A percentile compares a stretch with the other conserved stretches of the same genome.
Conservation (phyloP, 2,888 invertebrate species). For the Stenichneumon culpator region DNA sequence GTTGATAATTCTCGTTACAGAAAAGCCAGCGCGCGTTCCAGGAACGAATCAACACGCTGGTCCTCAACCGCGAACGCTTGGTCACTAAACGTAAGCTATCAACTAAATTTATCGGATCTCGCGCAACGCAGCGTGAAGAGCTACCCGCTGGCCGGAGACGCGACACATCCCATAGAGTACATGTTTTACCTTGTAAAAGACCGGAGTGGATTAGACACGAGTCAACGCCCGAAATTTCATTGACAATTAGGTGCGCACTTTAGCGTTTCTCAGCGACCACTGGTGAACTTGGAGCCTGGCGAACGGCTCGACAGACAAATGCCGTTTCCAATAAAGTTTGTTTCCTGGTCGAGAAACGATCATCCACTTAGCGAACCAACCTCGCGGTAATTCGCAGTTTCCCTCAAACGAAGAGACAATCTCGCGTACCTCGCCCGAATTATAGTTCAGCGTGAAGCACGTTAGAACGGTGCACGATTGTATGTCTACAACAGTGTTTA, state of each 20-base stretch:
- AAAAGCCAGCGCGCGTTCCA: not conserved
- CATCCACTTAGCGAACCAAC: not conserved
- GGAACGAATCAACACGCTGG: not conserved
- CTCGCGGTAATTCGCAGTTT: not conserved
- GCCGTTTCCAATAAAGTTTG: not conserved
- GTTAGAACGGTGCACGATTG: not conserved
- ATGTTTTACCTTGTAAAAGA: not conserved
- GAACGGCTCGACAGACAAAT: not conserved
- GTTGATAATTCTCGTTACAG: conserved; percentile 1
- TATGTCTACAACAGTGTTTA: not conserved
- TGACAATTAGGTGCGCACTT: conserved; percentile 7
- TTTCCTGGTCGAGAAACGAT: conserved; percentile 11
- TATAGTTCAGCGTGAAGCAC: not conserved
- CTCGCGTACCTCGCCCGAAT: not conserved
- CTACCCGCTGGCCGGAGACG: not conserved
- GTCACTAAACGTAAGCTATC: conserved; percentile 7
- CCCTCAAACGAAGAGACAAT: not conserved
- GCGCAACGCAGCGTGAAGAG: not conserved
- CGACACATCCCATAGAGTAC: not conserved
- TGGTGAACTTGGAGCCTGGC: not conserved
- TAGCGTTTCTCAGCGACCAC: not conserved
- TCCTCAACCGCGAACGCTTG: not conserved
- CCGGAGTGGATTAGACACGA: not conserved
- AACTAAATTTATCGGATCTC: not conserved
- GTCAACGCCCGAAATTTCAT: not conserved